These are phyloP conservation scores for Chrysomallon squamiferum DNA, from an alignment of 1,140 invertebrate species.

Conservation along the genomic window DNA sequence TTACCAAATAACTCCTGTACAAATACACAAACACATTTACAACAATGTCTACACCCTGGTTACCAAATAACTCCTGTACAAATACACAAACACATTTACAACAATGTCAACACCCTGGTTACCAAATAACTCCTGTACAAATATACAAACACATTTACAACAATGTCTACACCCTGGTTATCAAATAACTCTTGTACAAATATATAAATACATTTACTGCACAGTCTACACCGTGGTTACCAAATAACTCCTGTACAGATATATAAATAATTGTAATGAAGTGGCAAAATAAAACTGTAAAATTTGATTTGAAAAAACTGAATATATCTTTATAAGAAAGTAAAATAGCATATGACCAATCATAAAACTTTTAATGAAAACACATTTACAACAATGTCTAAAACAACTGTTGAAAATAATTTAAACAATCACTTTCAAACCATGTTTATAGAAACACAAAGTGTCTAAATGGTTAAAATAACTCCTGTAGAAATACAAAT, in stretches of 20 bases:
- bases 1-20: slow-evolving; percentile 60
- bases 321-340: no score
- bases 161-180: not conserved
- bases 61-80: slow-evolving; percentile 60
- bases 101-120: slow-evolving; percentile 42
- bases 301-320: no score
- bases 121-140: slow-evolving; percentile 60
- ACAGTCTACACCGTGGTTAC: not conserved
- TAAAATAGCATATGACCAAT: no score
- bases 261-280: not conserved
- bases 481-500: no score
- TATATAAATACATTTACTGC: not conserved
- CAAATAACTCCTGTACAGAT: no score
- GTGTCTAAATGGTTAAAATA: no score
- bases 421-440: no score
- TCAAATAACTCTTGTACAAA: no score
- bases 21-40: slow-evolving; percentile 6
- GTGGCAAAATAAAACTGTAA: not conserved
- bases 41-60: slow-evolving; percentile 42
- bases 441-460: no score
- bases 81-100: slow-evolving; percentile 7
- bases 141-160: not conserved
- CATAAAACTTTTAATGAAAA: no score
- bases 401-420: no score
- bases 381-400: no score